Conservation (phyloP, 2,888 invertebrate species). For the Standfussiana lucernea region DNA sequence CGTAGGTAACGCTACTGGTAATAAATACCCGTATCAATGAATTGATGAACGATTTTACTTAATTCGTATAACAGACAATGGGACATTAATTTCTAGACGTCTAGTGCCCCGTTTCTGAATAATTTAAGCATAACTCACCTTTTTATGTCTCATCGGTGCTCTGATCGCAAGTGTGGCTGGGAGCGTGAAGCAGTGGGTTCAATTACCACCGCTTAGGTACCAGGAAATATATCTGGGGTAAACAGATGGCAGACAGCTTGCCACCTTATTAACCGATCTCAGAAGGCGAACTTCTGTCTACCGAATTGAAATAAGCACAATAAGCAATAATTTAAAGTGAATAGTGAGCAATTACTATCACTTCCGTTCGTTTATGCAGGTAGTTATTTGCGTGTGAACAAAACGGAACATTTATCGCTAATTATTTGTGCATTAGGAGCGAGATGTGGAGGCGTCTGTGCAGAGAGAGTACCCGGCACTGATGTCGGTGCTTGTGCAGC, state of each 20-base stretch:
- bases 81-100: constrained; percentile 42
- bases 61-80: constrained; percentile 54
- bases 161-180: constrained; percentile 16
- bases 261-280: background rate
- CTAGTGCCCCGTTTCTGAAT: constrained; percentile 48
- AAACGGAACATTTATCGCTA: constrained; percentile 43
- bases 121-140: constrained; percentile 36
- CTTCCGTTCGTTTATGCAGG: constrained; percentile 33
- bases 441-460: constrained; percentile 80
- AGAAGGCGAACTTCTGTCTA: background rate
- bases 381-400: constrained; percentile 43
- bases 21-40: constrained; percentile 55
- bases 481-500: constrained; percentile 91
- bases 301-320: constrained; percentile 11
- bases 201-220: constrained; percentile 14
- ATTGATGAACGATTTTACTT: constrained; percentile 40
- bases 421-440: constrained; percentile 76
- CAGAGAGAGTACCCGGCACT: constrained; percentile 89
- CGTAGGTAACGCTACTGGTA: constrained; percentile 43
- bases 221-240: constrained; percentile 3
- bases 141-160: constrained; percentile 20
- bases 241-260: background rate
- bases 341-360: constrained; percentile 34
- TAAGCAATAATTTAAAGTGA: constrained; percentile 37
- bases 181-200: background rate